Evolutionary conservation across 2,113 vertebrate genomes (phyloP).

Genomic region (Orthonyx spaldingii): DNA sequence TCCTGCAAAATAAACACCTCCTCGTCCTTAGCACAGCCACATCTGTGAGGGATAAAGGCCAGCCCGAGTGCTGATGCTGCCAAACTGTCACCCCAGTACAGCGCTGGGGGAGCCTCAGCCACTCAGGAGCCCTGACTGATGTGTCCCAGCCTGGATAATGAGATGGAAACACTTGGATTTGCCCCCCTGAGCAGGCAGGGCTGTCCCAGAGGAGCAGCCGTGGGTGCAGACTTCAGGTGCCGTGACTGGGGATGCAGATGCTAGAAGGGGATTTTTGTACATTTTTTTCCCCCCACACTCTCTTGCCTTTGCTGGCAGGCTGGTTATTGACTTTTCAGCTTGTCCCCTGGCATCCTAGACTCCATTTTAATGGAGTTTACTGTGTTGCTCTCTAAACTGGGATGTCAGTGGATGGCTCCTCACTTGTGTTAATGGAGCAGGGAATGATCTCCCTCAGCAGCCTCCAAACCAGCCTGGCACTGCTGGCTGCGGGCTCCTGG

Average conservation of each 20-base stretch:
- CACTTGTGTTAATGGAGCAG: background rate
- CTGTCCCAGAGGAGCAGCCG: conserved; percentile 5
- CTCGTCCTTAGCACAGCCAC: background rate
- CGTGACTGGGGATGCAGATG: background rate
- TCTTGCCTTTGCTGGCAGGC: background rate
- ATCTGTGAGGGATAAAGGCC: conserved; percentile 23
- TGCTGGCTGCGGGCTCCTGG: background rate
- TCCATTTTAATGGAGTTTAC: conserved; percentile 6
- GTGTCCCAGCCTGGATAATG: background rate
- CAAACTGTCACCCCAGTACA: background rate
- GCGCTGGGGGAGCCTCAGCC: background rate
- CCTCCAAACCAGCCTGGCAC: background rate
- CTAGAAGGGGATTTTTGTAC: background rate
- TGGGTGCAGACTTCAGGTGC: conserved; percentile 50
- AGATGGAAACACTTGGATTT: conserved; percentile 26
- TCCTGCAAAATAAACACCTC: conserved; percentile 31
- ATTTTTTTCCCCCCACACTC: background rate
- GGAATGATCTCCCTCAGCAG: background rate
- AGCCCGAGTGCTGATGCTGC: conserved; percentile 22
- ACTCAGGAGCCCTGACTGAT: background rate
- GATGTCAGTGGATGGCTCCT: background rate
- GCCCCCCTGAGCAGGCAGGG: background rate
- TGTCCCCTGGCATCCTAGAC: background rate
- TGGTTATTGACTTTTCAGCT: background rate
- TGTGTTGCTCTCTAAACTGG: background rate